Evolutionary conservation across 2,113 vertebrate genomes (phyloP).

Genomic region (Sardina pilchardus): DNA sequence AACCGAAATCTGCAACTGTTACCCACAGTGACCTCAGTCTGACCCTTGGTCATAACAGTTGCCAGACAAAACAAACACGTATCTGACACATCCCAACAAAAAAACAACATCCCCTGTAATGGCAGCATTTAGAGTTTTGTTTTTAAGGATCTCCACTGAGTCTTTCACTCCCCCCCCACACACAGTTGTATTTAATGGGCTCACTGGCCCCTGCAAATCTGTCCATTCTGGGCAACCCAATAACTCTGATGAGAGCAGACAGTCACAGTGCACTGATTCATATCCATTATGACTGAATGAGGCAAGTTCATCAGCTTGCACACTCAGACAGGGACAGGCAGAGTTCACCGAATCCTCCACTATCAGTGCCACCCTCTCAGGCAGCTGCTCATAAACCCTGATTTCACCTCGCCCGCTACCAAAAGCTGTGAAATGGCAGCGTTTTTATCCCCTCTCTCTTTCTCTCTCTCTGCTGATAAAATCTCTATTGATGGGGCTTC

Average conservation of each 20-base stretch:
- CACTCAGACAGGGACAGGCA: constrained; percentile 26
- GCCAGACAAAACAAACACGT: background rate
- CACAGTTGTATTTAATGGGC: constrained; percentile 29
- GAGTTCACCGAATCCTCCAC: constrained; percentile 20
- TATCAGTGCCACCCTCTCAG: background rate
- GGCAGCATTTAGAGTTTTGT: background rate
- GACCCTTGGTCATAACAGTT: background rate
- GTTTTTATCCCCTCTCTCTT: no score
- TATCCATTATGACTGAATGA: constrained; percentile 52
- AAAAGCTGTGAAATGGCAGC: background rate
- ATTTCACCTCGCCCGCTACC: background rate
- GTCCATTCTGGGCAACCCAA: constrained; percentile 15
- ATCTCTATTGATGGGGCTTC: background rate
- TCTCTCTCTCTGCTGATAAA: background rate
- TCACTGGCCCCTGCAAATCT: constrained; percentile 26
- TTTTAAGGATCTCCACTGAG: background rate
- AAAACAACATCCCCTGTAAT: no score
- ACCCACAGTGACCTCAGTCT: background rate
- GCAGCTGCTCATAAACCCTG: background rate
- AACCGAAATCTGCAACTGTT: background rate
- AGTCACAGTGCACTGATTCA: constrained; percentile 46
- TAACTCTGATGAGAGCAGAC: constrained; percentile 41
- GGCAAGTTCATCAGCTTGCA: constrained; percentile 12
- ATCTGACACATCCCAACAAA: no score
- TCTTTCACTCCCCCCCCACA: constrained; percentile 28